Evolutionary conservation across 2,888 invertebrate species (phyloP).

Genomic region (Kryphioiulus occultus): DNA sequence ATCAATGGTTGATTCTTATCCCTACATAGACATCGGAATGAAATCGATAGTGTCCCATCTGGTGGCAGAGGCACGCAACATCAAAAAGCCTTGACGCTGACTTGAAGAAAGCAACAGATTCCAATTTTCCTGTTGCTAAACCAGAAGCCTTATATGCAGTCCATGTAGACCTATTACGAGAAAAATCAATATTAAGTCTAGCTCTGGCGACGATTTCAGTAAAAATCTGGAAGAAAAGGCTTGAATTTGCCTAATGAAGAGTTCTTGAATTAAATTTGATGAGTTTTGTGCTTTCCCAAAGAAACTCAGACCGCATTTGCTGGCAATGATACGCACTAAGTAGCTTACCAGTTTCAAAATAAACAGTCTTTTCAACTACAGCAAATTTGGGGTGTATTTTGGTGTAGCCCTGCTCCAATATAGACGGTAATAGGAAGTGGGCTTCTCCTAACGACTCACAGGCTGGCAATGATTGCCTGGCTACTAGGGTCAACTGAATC

Average conservation of each 20-base stretch:
- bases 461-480: no score
- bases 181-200: conserved; percentile 12
- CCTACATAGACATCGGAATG: no score
- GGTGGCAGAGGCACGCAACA: neutral
- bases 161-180: neutral
- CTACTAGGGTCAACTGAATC: no score
- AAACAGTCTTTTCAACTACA: no score
- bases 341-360: neutral
- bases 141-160: neutral
- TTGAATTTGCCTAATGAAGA: neutral
- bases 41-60: neutral
- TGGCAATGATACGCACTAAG: neutral
- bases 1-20: neutral
- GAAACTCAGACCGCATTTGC: neutral
- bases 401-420: no score
- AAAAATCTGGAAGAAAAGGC: neutral
- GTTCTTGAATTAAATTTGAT: neutral
- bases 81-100: neutral
- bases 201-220: neutral
- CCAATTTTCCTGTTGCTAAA: conserved; percentile 35
- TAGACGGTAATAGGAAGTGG: no score
- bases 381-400: no score
- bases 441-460: no score
- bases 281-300: neutral
- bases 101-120: neutral